Conservation (phyloP, 1,140 invertebrate genomes). For the Drosophila micromelanica region DNA sequence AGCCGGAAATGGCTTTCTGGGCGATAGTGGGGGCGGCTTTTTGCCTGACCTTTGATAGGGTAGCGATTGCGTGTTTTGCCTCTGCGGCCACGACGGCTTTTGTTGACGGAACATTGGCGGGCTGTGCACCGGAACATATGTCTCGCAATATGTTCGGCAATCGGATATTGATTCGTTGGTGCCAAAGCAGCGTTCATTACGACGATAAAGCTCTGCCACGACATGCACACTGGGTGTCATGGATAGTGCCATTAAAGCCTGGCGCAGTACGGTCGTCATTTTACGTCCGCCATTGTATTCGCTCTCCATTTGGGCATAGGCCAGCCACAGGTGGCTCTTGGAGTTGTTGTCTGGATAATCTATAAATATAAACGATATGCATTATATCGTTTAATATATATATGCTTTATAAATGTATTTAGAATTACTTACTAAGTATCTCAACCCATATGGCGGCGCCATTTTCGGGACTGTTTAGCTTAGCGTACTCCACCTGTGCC, state of each 20-base stretch:
- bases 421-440: conserved; percentile 60
- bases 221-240: conserved; percentile 26
- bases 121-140: background rate
- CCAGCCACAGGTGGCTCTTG: conserved; percentile 45
- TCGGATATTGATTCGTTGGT: conserved; percentile 46
- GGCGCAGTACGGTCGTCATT: conserved; percentile 39
- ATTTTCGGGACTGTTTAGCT: conserved; percentile 37
- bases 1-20: background rate
- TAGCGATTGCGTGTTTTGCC: background rate
- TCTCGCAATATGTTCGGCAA: conserved; percentile 39
- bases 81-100: background rate
- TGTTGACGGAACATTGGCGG: too few species aligned
- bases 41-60: background rate
- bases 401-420: background rate
- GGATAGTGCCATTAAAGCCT: conserved; percentile 8
- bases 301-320: conserved; percentile 57
- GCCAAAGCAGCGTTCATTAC: conserved; percentile 57
- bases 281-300: conserved; percentile 37
- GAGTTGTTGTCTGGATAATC: conserved; percentile 58
- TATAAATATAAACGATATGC: conserved; percentile 22
- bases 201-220: conserved; percentile 47
- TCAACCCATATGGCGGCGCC: conserved; percentile 65
- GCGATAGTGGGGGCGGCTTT: background rate
- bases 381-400: background rate
- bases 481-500: conserved; percentile 73